A percentile compares a stretch with the other conserved stretches of the same genome.
Evolutionary conservation across 2,113 vertebrate genomes (phyloP).

Genomic region (Rynchops niger): DNA sequence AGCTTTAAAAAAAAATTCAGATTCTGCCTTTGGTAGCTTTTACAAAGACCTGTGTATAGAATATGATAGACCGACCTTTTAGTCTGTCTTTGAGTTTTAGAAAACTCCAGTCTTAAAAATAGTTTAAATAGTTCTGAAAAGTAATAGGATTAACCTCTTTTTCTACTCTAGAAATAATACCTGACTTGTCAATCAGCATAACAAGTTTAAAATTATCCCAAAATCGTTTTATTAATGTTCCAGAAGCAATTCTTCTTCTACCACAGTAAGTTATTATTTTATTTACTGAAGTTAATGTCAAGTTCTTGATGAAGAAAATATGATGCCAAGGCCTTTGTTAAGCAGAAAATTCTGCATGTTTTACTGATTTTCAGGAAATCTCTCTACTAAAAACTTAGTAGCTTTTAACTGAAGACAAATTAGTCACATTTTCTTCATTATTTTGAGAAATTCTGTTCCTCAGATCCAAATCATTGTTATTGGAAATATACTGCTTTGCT

Average conservation of each 20-base stretch:
- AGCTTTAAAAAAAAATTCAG: not conserved
- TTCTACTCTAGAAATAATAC: slow-evolving; percentile 78
- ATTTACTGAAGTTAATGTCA: not conserved
- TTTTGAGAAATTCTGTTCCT: not conserved
- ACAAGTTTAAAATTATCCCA: slow-evolving; percentile 87
- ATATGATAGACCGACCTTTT: not conserved
- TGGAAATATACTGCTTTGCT: not conserved
- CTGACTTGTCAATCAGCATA: slow-evolving; percentile 82
- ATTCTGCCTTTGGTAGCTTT: not conserved
- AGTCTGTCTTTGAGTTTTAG: not conserved
- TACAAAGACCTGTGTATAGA: not conserved
- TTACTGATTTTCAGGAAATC: not conserved
- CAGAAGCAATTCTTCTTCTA: slow-evolving; percentile 82
- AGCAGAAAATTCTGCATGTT: not conserved
- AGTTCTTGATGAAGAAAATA: not conserved
- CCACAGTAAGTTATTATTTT: slow-evolving; percentile 84
- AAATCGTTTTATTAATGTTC: slow-evolving; percentile 82
- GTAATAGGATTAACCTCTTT: slow-evolving; percentile 11
- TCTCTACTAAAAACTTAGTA: not conserved
- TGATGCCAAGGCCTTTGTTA: not conserved
- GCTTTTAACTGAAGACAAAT: not conserved
- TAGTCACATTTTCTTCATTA: not conserved
- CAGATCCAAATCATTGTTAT: not conserved
- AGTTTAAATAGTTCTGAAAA: not conserved
- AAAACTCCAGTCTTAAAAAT: not conserved